Evolutionary conservation across 2,797 vertebrate species (phyloP).

Genomic region (Pangasius sanitwongsei): DNA sequence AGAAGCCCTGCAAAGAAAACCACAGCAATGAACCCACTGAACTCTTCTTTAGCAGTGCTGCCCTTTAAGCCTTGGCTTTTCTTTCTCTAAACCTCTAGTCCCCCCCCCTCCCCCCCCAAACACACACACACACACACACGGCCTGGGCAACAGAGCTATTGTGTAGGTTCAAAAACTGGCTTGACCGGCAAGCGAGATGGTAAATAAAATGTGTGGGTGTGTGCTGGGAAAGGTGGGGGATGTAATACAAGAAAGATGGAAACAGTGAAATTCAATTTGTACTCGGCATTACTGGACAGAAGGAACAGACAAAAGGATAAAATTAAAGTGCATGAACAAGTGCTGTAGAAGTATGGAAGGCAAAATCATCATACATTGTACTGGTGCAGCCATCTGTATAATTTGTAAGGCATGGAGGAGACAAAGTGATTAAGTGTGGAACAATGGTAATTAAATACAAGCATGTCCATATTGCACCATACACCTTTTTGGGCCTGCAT

Average conservation of each 20-base stretch:
- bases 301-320: constrained; percentile 9
- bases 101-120: constrained; percentile 14
- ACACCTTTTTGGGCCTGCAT: not conserved
- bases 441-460: not conserved
- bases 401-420: not conserved
- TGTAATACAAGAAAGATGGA: constrained; percentile 18
- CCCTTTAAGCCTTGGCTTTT: constrained; percentile 35
- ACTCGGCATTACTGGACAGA: not conserved
- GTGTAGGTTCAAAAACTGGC: constrained; percentile 50
- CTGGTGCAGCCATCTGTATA: not conserved
- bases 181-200: constrained; percentile 27
- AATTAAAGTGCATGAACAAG: not conserved
- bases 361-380: not conserved
- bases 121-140: constrained; percentile 41
- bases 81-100: constrained; percentile 23
- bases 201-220: constrained; percentile 11
- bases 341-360: not conserved
- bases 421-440: not conserved
- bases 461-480: not conserved
- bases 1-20: not conserved
- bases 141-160: constrained; percentile 52
- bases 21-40: constrained; percentile 37
- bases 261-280: constrained; percentile 38
- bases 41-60: constrained; percentile 29
- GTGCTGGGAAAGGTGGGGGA: constrained; percentile 14